Conservation (phyloP, 2,797 vertebrate species). For the Botia almorhae region DNA sequence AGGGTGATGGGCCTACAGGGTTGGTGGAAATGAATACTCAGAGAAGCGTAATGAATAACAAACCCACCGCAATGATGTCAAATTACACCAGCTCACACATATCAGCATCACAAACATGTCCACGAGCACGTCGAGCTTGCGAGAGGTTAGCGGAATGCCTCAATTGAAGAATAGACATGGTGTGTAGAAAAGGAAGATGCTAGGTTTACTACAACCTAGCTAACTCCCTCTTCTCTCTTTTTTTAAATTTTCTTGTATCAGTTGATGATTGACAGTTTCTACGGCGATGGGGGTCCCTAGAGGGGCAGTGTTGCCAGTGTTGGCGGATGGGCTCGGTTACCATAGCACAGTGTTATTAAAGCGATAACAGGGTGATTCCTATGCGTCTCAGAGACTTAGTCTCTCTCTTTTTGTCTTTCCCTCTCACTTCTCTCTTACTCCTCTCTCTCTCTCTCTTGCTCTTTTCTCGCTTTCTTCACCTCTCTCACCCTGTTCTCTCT, state of each 20-base stretch:
- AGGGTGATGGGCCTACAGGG: constrained; percentile 30
- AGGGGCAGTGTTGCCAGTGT: constrained; percentile 80
- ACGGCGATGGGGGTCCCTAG: constrained; percentile 82
- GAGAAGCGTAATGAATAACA: constrained; percentile 48
- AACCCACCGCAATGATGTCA: constrained; percentile 48
- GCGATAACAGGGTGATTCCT: constrained; percentile 89
- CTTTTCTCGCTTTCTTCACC: not conserved
- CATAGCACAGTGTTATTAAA: constrained; percentile 85
- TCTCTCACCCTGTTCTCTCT: not conserved
- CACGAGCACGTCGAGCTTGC: not conserved
- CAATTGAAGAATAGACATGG: constrained; percentile 26
- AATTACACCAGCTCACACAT: constrained; percentile 37
- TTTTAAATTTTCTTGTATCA: constrained; percentile 85
- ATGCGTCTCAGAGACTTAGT: constrained; percentile 77
- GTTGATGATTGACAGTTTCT: constrained; percentile 84
- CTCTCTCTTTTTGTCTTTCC: constrained; percentile 70
- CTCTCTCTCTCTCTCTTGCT: not conserved
- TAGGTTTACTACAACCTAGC: not conserved
- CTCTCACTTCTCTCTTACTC: not conserved
- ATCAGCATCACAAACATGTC: constrained; percentile 6
- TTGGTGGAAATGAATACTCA: constrained; percentile 52
- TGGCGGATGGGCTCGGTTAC: constrained; percentile 83
- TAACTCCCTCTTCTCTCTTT: constrained; percentile 40
- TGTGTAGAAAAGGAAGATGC: constrained; percentile 26
- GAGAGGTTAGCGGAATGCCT: not conserved